These are phyloP conservation scores for Phyllotreta striolata DNA, from an alignment of 2,888 invertebrate species.

Conservation along the genomic window DNA sequence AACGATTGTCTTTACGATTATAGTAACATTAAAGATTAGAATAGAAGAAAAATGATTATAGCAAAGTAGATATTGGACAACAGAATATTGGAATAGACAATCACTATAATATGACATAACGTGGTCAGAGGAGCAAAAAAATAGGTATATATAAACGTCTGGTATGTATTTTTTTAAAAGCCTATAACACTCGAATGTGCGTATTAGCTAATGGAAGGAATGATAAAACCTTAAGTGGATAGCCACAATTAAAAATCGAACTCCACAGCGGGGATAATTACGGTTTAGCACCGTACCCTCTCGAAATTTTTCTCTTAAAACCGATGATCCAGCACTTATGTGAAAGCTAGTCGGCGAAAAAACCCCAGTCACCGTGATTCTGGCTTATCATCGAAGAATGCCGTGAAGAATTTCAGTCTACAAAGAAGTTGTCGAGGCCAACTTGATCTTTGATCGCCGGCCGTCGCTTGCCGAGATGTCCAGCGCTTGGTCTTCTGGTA, in stretches of 20 bases:
- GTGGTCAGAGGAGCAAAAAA: background rate
- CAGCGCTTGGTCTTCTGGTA: slow-evolving; percentile 30
- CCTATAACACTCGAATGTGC: background rate
- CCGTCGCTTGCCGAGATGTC: slow-evolving; percentile 41
- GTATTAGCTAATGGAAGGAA: slow-evolving; percentile 21
- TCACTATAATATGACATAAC: slow-evolving; percentile 6
- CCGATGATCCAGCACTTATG: slow-evolving; percentile 59
- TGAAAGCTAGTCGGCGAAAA: slow-evolving; percentile 47
- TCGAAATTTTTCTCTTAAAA: slow-evolving; percentile 59
- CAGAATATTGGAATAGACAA: no score
- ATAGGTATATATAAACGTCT: background rate
- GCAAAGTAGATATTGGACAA: no score
- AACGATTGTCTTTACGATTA: no score
- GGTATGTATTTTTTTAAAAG: slow-evolving; percentile 10
- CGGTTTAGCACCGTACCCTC: slow-evolving; percentile 51
- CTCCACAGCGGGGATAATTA: slow-evolving; percentile 47
- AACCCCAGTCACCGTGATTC: slow-evolving; percentile 53
- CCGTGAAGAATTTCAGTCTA: slow-evolving; percentile 48
- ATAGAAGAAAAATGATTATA: no score
- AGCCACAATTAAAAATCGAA: slow-evolving; percentile 45
- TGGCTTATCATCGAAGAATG: slow-evolving; percentile 56
- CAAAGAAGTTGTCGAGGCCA: slow-evolving; percentile 41
- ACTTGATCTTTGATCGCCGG: slow-evolving; percentile 29
- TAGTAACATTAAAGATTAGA: no score
- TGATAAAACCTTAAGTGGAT: slow-evolving; percentile 40